Base-by-base conservation (phyloP, 1,140 invertebrate genomes). In the Drosophila melanogaster region DNA sequence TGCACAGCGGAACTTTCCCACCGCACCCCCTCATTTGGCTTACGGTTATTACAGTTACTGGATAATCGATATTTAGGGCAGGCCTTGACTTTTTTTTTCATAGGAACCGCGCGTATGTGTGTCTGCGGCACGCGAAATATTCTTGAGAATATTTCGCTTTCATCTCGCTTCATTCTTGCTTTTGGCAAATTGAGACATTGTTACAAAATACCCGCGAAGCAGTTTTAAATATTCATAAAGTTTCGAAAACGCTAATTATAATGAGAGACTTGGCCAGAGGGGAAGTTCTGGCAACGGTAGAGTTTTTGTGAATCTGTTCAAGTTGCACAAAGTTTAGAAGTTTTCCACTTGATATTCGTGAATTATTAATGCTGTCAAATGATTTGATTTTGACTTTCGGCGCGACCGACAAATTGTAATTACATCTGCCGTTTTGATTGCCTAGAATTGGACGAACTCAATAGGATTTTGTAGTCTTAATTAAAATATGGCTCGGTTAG, bases 181-280 rank as follows among this genome's bases (percentile, higher is more conserved):
- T 12, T 6, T 51, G n/a, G 22, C 35, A 49, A 56, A 56, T 41
- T 56, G 24, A 35, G 30, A 51, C 49, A 51, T 51, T 17, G 24
- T 30, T 19, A 69, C 49, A 69, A 70, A 70, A 56, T 70, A 46
- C 49, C 19, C 19, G 5, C 19, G 6, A n/a, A 35, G 44, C 19
- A 33, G 19, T 22, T 30, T 56, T 17, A 69, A 67, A 69, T 70
- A 70, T 70, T 70, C 67, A 49, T 49, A 71, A 71, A 71, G 50
- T 71, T 70, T 70, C 24, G n/a, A 64, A 69, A 70, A 40, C 64
- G 64, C 66, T 70, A 56, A 70, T 70, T 70, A 70, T 69, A 69
- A 70, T 30, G 64, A n/a, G 17, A 70, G 69, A 70, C 49, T 70
- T 57, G 3, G 55, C 40, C 1, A n/a, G 17, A 56, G 30, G 24